A percentile compares a stretch with the other conserved stretches of the same genome.
These are phyloP conservation scores for Rhabdophis nuchalis DNA, from an alignment of 2,797 vertebrate species.

Conservation along the genomic window DNA sequence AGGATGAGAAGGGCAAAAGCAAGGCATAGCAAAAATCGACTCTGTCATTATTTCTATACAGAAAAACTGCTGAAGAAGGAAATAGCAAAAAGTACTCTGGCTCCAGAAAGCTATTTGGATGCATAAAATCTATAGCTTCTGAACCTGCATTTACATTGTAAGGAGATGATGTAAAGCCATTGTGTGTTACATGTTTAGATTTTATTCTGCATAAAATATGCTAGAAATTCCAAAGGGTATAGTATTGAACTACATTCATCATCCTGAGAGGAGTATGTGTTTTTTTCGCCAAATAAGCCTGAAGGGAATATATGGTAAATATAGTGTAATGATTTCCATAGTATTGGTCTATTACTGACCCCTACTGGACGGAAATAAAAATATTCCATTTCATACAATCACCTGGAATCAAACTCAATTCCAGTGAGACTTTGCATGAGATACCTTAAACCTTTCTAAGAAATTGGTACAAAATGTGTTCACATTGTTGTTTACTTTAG, in stretches of 20 bases:
- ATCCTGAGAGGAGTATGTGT: conserved; percentile 22
- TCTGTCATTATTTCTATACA: conserved; percentile 39
- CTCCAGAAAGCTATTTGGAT: conserved; percentile 41
- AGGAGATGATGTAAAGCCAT: conserved; percentile 16
- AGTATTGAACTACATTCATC: conserved; percentile 4
- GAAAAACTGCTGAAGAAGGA: conserved; percentile 40
- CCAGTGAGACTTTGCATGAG: not conserved
- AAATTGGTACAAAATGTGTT: not conserved
- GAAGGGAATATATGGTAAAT: not conserved
- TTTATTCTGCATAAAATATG: conserved; percentile 32
- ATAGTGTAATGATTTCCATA: not conserved
- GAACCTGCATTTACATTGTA: conserved; percentile 33
- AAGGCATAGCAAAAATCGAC: conserved; percentile 45
- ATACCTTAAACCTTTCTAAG: not conserved
- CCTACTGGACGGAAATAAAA: not conserved
- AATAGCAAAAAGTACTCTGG: conserved; percentile 46
- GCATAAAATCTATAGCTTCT: conserved; percentile 59
- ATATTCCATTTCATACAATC: not conserved
- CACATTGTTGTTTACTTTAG: not conserved
- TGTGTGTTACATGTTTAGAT: conserved; percentile 31
- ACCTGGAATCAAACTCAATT: not conserved
- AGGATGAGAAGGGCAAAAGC: conserved; percentile 49
- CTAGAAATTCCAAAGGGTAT: conserved; percentile 2
- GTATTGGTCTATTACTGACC: not conserved
- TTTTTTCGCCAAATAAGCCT: not conserved